Base-by-base conservation (phyloP, 1,140 invertebrate genomes). In the Zaprionus vittiger region DNA sequence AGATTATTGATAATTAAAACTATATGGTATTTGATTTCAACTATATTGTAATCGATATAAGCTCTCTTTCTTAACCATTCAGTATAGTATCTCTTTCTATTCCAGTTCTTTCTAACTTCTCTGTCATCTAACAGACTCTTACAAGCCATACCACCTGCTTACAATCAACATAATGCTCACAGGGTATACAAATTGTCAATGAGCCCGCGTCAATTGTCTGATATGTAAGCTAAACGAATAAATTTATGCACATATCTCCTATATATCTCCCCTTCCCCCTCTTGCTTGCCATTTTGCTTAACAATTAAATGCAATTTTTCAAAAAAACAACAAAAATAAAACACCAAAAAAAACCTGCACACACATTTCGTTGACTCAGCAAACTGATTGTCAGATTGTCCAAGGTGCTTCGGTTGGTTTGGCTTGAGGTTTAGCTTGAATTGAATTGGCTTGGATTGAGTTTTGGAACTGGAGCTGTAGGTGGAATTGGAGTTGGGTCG, bases 301-400 rank as follows among this genome's bases (percentile, higher is more conserved):
- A 90, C 86, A 90, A 90, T 90, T 90, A 90, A 90, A 85, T 90
- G 85, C 85, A 90, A 82, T 89, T 89, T 90, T 74, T 57, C 15
- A 78, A 59, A 77, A 59, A 24, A 14, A 20, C 31, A 2, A 22
- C 5, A 77, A 74, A 73, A 77, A 66, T 12, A 14, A 72, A 67
- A 84, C 63, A 75, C 54, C 14, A n/a, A 70, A 34, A 70, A 44
- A 44, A 64, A 70, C 64, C 22, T 57, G 65, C 67, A 72, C 24
- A 65, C 69, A 65, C 69, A 62, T 73, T 77, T 60, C n/a, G 85
- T 90, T 89, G 84, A 89, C 79, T 90, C 84, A 89, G 84, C 84
- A 63, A 70, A 66, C 47, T 54, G 47, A 73, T 20, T 60, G 62
- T 64, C 61, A 52, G 47, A 52, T 77, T 75, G 66, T 63, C 63